phyloP scores from a whole-genome alignment of 1,140 invertebrate species.

The Bombus waltoni region DNA sequence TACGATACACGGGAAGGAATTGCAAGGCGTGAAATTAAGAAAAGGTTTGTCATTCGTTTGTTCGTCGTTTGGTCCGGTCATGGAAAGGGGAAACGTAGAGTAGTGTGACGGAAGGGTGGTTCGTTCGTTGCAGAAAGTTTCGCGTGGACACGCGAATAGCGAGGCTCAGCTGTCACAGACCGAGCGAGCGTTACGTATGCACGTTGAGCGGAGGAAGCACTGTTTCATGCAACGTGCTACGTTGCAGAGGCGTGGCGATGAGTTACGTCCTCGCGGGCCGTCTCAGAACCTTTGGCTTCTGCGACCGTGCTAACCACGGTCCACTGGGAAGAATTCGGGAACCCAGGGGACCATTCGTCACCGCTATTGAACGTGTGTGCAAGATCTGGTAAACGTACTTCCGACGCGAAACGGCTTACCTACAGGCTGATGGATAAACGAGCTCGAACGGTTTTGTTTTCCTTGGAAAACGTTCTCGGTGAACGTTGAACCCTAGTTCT shows the following conservation, averaged over 20 bases:
- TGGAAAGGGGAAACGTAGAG: conserved; percentile 9
- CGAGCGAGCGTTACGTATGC: conserved; percentile 47
- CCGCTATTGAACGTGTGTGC: conserved; percentile 34
- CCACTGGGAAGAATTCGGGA: conserved; percentile 52
- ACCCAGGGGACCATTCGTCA: conserved; percentile 44
- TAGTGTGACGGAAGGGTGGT: background rate
- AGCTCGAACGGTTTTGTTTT: conserved; percentile 2
- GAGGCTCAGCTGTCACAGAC: conserved; percentile 21
- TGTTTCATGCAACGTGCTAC: conserved; percentile 53
- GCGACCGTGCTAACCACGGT: conserved; percentile 43
- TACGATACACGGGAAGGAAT: background rate
- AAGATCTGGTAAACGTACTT: conserved; percentile 35
- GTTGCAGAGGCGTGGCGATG: conserved; percentile 55
- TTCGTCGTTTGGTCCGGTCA: background rate
- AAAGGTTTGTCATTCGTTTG: background rate
- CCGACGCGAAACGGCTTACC: conserved; percentile 17
- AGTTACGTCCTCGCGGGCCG: conserved; percentile 47
- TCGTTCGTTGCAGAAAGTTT: conserved; percentile 47
- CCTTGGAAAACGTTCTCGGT: background rate
- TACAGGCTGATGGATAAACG: conserved; percentile 26
- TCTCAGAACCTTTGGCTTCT: conserved; percentile 32
- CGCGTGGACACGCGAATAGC: conserved; percentile 42
- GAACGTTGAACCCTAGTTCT: conserved; percentile 2
- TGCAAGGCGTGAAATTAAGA: background rate
- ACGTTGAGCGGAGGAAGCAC: conserved; percentile 42